A percentile compares a stretch with the other conserved stretches of the same genome.
Evolutionary conservation across 2,797 vertebrate genomes (phyloP).

Genomic region (Coregonus suidteri): DNA sequence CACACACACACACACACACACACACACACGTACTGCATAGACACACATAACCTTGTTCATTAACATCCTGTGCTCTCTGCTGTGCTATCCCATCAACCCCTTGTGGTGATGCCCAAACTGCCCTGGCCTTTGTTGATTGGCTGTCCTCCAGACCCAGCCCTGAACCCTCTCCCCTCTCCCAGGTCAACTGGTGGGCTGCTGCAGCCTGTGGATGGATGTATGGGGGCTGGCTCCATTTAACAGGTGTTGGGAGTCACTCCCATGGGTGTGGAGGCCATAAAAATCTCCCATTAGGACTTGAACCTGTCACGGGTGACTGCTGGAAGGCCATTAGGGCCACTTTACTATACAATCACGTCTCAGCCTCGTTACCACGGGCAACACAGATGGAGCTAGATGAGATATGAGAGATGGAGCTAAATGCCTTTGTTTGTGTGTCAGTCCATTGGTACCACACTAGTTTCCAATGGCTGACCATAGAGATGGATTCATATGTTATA

Average conservation of each 20-base stretch:
- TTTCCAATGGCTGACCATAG: slow-evolving; percentile 4
- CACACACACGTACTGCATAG: neutral
- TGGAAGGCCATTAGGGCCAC: slow-evolving; percentile 69
- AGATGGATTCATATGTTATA: slow-evolving; percentile 1
- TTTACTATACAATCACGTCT: slow-evolving; percentile 74
- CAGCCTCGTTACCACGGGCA: slow-evolving; percentile 65
- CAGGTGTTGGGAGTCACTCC: slow-evolving; percentile 71
- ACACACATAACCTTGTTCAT: slow-evolving; percentile 39
- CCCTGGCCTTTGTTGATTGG: too few relatives aligned
- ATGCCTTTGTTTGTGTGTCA: slow-evolving; percentile 43
- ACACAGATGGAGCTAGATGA: slow-evolving; percentile 62
- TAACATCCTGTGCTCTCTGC: slow-evolving; percentile 51
- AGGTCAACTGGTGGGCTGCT: slow-evolving; percentile 58
- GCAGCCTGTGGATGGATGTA: slow-evolving; percentile 28
- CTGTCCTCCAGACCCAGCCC: slow-evolving; percentile 28
- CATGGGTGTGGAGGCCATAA: slow-evolving; percentile 58
- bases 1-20: too few relatives aligned
- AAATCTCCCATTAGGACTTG: slow-evolving; percentile 74
- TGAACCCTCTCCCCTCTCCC: slow-evolving; percentile 11
- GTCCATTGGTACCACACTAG: slow-evolving; percentile 19
- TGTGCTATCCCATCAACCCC: slow-evolving; percentile 66
- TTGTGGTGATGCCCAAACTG: slow-evolving; percentile 57
- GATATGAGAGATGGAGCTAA: slow-evolving; percentile 36
- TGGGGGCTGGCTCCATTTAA: slow-evolving; percentile 65
- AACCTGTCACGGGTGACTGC: slow-evolving; percentile 80